phyloP scores from a whole-genome alignment of 2,113 vertebrate genomes.

The Agelaius tricolor region DNA sequence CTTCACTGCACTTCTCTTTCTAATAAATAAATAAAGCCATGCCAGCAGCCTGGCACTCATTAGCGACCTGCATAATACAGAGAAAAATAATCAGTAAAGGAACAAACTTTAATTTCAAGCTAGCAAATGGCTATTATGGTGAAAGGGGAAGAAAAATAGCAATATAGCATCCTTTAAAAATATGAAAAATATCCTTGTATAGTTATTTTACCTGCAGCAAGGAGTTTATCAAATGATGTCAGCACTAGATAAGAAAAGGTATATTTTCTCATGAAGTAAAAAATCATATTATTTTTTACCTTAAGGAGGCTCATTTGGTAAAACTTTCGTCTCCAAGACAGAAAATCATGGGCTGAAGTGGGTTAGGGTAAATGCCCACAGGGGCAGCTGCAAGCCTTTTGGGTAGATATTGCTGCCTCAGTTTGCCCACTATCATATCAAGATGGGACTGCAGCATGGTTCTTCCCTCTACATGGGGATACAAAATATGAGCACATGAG shows the following conservation, averaged over 20 bases:
- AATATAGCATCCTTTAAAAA: background rate
- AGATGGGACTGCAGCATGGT: background rate
- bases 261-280: background rate
- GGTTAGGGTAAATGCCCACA: background rate
- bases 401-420: background rate
- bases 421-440: background rate
- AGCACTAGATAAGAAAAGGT: conserved; percentile 14
- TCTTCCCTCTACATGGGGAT: accelerated
- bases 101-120: conserved; percentile 16
- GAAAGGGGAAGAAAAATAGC: background rate
- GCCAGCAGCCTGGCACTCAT: conserved; percentile 39
- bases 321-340: background rate
- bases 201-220: conserved; percentile 7
- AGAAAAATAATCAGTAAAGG: conserved; percentile 4
- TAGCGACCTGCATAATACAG: conserved; percentile 17
- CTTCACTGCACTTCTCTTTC: conserved; percentile 11
- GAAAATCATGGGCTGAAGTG: background rate
- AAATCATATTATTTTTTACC: background rate
- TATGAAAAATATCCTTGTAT: background rate
- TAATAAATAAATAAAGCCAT: conserved; percentile 53
- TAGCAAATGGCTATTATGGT: background rate
- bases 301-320: conserved; percentile 21
- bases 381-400: background rate
- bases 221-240: conserved; percentile 8
- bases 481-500: background rate